Percentiles rank a stretch among this genome's conserved stretches.
phyloP scores from a whole-genome alignment of 2,797 vertebrate species.

The Rhabdomys pumilio region DNA sequence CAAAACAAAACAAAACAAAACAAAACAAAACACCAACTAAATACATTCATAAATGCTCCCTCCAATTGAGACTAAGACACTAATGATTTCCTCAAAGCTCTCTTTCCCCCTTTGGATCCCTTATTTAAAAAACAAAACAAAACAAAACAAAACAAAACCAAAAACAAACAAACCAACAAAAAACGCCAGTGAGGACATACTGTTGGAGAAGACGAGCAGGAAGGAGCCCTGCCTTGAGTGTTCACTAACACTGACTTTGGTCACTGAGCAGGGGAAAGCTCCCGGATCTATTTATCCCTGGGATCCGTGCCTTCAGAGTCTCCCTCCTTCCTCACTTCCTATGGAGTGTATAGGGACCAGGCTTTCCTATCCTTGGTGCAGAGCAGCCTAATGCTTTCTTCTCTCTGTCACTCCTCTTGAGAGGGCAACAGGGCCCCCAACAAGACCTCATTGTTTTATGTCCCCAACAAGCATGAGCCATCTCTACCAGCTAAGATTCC shows the following conservation, averaged over 20 bases:
- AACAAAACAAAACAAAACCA: neutral
- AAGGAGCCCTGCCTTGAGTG: neutral
- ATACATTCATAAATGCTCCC: conserved; percentile 5
- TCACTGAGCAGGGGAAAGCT: neutral
- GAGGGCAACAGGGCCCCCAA: conserved; percentile 70
- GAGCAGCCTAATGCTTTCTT: conserved; percentile 21
- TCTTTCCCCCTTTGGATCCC: neutral
- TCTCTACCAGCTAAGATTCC: conserved; percentile 69
- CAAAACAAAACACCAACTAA: too few species aligned
- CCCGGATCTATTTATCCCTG: neutral
- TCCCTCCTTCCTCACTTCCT: conserved; percentile 27
- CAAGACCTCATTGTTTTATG: conserved; percentile 78
- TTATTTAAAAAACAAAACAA: neutral
- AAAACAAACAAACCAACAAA: neutral
- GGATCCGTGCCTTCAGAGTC: neutral
- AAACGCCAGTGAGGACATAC: neutral
- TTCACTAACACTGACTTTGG: neutral
- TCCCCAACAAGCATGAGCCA: conserved; percentile 77
- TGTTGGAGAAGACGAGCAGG: neutral
- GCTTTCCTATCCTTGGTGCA: neutral
- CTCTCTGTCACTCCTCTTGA: conserved; percentile 59
- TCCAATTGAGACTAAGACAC: neutral
- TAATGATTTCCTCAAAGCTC: neutral
- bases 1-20: too few species aligned
- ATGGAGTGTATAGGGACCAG: neutral